Base-by-base conservation (phyloP, 92 coral and sea anemone species). In the Scolanthus callimorphus region DNA sequence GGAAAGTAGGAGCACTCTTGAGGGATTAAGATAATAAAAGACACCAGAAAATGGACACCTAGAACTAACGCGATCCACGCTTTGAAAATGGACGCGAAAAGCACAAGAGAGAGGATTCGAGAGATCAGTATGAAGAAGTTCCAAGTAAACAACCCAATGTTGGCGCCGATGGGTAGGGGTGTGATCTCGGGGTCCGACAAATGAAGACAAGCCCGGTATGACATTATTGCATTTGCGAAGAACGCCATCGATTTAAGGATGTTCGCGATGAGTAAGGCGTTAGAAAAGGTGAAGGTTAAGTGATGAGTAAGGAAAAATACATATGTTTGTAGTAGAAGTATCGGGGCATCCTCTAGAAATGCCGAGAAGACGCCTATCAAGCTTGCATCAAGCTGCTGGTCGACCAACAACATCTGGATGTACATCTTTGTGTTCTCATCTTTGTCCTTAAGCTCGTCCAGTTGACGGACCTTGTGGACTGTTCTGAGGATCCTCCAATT, bases 401-500 rank as follows among this genome's bases (percentile, higher is more conserved):
- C 22, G 11, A 19, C 23, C 11, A 9, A 20, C 19, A 46, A 20
- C 12, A 4, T 4, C 52, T 46, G 52, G 23, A 46, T 46, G 23
- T 6, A 6, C 23, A 4, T 9, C 52, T 46, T 46, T 4, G 12
- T 46, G 4, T 10, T 9, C 17, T 46, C 52, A 19, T 46, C 52
- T 20, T 46, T 46, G 17, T 46, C 52, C 4, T 4, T 11, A 34
- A 34, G 6, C 11, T 46, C 22, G 52, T 46, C 52, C 4, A 46
- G 52, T 4, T 46, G 11, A 4, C 52, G 52, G 23, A 46, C 22
- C 52, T 46, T 46, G 52, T 19, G 52, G 6, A 46, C 52, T 46
- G 52, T 46, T 19, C 23, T 46, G 17, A 46, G 17, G 52, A 46
- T 46, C 22, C 52, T 46, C 19, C 41, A 34, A 15, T 34, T 34